Conservation (phyloP, 2,113 vertebrate genomes). For the Hippopotamus amphibius region DNA sequence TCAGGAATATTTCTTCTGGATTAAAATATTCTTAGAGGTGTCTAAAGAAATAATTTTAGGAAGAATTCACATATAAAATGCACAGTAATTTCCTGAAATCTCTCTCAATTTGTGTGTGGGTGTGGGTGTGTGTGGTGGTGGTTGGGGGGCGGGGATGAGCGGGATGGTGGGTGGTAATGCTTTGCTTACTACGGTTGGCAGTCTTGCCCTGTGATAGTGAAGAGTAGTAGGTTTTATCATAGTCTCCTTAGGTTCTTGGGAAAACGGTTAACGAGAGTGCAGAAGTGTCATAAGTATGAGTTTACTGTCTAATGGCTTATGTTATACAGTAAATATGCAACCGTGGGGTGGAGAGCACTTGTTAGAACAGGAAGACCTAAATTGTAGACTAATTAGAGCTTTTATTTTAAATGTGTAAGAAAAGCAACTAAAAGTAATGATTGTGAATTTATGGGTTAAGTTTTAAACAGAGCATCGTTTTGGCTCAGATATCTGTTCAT, state of each 20-base stretch:
- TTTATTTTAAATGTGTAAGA: neutral
- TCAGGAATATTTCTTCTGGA: conserved; percentile 35
- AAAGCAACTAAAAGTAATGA: neutral
- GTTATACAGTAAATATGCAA: neutral
- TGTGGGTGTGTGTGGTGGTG: too few species aligned
- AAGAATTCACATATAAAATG: neutral
- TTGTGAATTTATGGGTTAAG: conserved; percentile 29
- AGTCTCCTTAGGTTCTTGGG: conserved; percentile 7
- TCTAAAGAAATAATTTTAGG: neutral
- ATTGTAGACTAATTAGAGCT: neutral
- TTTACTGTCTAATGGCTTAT: conserved; percentile 65
- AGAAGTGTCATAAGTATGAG: neutral
- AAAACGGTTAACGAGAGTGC: conserved; percentile 39
- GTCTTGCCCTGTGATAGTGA: conserved; percentile 9
- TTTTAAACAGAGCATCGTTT: conserved; percentile 42
- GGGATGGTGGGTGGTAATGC: neutral
- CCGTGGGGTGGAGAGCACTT: neutral
- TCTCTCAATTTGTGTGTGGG: neutral
- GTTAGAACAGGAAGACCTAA: neutral
- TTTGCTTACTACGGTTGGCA: neutral
- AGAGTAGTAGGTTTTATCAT: conserved; percentile 13
- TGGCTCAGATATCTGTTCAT: conserved; percentile 51
- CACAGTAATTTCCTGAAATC: neutral
- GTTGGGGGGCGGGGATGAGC: neutral
- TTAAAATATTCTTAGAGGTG: conserved; percentile 18